Evolutionary conservation across 1,140 invertebrate species (phyloP), one percentile per base, ranked within the genome.

Genomic region (Ctenoplectra terminalis): DNA sequence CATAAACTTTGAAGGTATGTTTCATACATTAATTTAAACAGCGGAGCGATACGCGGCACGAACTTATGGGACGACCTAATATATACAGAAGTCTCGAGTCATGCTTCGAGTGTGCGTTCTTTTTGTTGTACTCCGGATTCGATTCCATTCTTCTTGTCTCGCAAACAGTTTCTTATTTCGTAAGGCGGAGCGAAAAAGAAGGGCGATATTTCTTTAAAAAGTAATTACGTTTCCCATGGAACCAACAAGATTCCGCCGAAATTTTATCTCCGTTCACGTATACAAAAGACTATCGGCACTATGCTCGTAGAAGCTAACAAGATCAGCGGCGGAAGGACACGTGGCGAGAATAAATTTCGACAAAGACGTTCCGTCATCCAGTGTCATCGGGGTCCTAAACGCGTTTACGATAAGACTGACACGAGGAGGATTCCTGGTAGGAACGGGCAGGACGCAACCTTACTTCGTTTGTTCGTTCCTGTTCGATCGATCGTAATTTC

Each of bases 401-500:
- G 85, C 86, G 60, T 86, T 86, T 87, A 83, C 85, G 85, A 80
- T 83, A 86, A 69, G 81, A 86, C 50, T 60, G 73, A 86, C 84
- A 74, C 40, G 66, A 79, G 56, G 76, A 75, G 71, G 60, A 67
- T 69, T 63, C 29, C 52, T 48, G 23, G 26, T 26, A 60, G 50
- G 17, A 76, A 76, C 70, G 66, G 69, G 26, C 67, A n/a, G 78
- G 61, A 52, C 67, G 79, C 64, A 74, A 58, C 71, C 40, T 72
- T 83, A 78, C 71, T 83, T 87, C 81, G 76, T 61, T 76, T 81
- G 61, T 79, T 76, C 60, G 78, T 81, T 80, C 76, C 54, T 74
- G 72, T 87, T 71, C 86, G 87, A 92, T 93, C 91, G 92, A 93
- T 93, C 88, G 91, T 89, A 91, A 92, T 92, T 91, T 92, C 90